Conservation (phyloP, 2,888 invertebrate species). For the Notocelia uddmanniana region DNA sequence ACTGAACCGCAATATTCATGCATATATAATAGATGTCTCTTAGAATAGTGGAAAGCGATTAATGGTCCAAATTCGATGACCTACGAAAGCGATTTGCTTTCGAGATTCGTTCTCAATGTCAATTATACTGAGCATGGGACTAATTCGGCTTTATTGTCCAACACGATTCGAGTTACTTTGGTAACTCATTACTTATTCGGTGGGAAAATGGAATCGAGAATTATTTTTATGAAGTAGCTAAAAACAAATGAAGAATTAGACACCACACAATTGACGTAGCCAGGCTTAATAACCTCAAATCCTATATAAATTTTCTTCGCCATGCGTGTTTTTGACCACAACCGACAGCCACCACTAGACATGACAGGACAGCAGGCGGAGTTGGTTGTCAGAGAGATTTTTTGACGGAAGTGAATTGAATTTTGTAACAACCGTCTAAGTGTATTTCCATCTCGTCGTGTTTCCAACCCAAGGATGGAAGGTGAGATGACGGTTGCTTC, state of each 20-base stretch:
- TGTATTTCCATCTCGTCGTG: too few relatives aligned
- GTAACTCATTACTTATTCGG: constrained; percentile 2
- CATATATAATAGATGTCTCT: background rate
- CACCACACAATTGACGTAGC: too few relatives aligned
- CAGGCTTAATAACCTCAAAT: too few relatives aligned
- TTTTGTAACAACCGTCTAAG: too few relatives aligned
- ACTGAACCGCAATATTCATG: background rate
- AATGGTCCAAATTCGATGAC: constrained; percentile 6
- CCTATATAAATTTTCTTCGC: too few relatives aligned
- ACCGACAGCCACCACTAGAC: too few relatives aligned
- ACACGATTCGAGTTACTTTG: constrained; percentile 24
- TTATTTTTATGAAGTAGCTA: background rate
- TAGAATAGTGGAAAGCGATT: constrained; percentile 9
- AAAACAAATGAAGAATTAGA: background rate
- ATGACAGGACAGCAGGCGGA: too few relatives aligned
- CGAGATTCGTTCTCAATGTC: constrained; percentile 16
- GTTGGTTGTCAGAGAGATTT: too few relatives aligned
- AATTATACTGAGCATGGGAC: constrained; percentile 11
- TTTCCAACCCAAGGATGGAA: too few relatives aligned
- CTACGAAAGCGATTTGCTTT: constrained; percentile 17
- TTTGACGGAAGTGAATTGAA: too few relatives aligned
- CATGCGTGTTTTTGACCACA: too few relatives aligned
- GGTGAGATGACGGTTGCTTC: too few relatives aligned
- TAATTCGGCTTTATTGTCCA: constrained; percentile 24
- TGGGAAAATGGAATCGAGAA: background rate